Evolutionary conservation across 2,797 vertebrate species (phyloP), one percentile per base, ranked within the genome.

Genomic region (Enteromius anoplus): DNA sequence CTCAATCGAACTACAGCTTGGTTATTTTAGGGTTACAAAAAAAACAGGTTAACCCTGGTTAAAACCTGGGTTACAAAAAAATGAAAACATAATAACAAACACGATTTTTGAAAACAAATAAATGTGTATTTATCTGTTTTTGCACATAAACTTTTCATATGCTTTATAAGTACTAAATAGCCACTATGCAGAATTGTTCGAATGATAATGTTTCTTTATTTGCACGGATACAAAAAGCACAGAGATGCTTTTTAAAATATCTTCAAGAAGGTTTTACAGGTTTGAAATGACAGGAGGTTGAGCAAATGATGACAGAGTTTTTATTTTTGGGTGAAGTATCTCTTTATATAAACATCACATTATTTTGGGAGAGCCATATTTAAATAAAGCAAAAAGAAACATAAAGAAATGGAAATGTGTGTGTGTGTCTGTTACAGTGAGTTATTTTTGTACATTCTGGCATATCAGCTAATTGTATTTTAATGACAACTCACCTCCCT

Each of bases 391-490:
- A 55, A 73, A 73, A n/a, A n/a, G 3, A 75, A 55, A 55, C 49
- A 47, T 71, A 32, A 72, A 51, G 45, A n/a, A 55, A 58, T 23
- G 34, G 12, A 75, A 58, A 75, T 23, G 45, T 2, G 6, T 49
- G 23, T 34, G 47, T 53, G 47, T 34, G 32, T 75, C 21, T 3
- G 4, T 55, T 58, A 75, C 47, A 23, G 29, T 53, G 53, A 15
- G 73, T 40, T 58, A 75, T 58, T 75, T 75, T 68, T 21, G 34
- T 40, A 26, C 53, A 64, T 64, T 77, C 75, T 32, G n/a, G 42
- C 75, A 77, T 21, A 45, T 64, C 26, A 64, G n/a, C 49, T 55
- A 11, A 73, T 37, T 37, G 49, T 73, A 73, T 73, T 73, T 73
- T 55, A 37, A 49, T 73, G 49, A 73, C 47, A 55, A 14, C 71